These are phyloP conservation scores for Crocodylus rhombifer DNA, from an alignment of 2,797 vertebrate genomes.

Conservation along the genomic window DNA sequence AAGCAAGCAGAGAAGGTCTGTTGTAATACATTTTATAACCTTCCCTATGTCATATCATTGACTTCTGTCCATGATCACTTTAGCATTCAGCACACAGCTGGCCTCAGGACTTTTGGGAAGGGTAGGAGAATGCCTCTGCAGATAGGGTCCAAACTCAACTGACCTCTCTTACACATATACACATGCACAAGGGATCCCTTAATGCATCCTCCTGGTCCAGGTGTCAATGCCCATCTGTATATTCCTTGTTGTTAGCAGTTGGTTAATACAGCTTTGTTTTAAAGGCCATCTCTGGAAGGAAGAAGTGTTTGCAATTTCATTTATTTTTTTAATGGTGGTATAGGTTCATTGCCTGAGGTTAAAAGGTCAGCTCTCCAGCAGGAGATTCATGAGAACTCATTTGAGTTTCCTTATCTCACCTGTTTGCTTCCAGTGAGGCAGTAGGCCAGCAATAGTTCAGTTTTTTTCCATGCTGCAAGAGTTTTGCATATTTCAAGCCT, in stretches of 20 bases:
- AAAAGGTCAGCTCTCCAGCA: not conserved
- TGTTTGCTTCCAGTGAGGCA: not conserved
- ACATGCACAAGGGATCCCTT: too few species aligned
- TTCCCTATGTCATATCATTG: not conserved
- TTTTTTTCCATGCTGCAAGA: not conserved
- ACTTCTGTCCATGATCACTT: not conserved
- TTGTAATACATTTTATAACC: not conserved
- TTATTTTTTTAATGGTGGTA: not conserved
- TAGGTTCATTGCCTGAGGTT: not conserved
- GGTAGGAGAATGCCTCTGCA: not conserved
- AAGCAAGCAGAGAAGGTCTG: not conserved
- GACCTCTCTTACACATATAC: not conserved
- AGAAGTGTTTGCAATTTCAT: not conserved
- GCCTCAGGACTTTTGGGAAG: too few species aligned
- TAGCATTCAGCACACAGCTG: not conserved
- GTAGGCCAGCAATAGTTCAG: too few species aligned
- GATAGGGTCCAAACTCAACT: not conserved
- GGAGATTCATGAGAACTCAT: not conserved
- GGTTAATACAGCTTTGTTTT: not conserved
- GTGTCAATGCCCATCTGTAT: not conserved
- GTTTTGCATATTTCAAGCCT: not conserved
- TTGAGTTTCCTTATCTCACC: not conserved
- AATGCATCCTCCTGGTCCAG: not conserved
- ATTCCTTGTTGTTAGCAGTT: not conserved
- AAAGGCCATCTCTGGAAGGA: not conserved